phyloP scores from a whole-genome alignment of 2,888 invertebrate genomes.

The Drosophila rellima region DNA sequence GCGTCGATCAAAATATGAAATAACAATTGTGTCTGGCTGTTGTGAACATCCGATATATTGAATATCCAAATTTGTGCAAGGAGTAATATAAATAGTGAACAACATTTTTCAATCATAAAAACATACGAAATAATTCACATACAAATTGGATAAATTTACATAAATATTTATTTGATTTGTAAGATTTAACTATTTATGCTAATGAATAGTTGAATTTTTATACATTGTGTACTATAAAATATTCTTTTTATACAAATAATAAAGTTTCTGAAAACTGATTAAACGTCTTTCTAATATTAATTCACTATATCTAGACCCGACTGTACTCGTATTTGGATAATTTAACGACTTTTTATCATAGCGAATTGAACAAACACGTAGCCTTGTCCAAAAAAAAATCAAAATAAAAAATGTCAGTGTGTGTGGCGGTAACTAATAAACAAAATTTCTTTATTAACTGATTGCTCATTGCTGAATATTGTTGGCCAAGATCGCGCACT shows the following conservation, averaged over 20 bases:
- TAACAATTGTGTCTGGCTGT: background rate
- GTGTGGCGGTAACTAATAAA: conserved; percentile 17
- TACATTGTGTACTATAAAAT: too few species aligned
- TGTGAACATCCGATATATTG: background rate
- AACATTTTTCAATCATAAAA: too few species aligned
- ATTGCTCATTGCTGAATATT: conserved; percentile 16
- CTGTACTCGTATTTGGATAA: conserved; percentile 4
- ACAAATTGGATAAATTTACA: too few species aligned
- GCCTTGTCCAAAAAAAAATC: conserved; percentile 12
- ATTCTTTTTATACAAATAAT: too few species aligned
- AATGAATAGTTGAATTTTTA: too few species aligned
- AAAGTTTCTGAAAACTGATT: background rate
- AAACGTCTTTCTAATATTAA: background rate
- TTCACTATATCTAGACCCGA: background rate
- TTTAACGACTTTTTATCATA: conserved; percentile 4
- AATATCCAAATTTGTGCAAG: background rate
- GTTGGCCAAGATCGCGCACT: conserved; percentile 7
- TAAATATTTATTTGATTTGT: background rate
- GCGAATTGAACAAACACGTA: conserved; percentile 6
- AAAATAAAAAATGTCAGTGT: background rate
- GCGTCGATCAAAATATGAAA: background rate
- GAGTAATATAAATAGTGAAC: background rate
- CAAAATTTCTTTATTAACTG: conserved; percentile 18
- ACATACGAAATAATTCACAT: background rate
- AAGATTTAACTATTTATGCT: background rate